Conservation (phyloP, 2,797 vertebrate genomes). For the Labeo calbasu region DNA sequence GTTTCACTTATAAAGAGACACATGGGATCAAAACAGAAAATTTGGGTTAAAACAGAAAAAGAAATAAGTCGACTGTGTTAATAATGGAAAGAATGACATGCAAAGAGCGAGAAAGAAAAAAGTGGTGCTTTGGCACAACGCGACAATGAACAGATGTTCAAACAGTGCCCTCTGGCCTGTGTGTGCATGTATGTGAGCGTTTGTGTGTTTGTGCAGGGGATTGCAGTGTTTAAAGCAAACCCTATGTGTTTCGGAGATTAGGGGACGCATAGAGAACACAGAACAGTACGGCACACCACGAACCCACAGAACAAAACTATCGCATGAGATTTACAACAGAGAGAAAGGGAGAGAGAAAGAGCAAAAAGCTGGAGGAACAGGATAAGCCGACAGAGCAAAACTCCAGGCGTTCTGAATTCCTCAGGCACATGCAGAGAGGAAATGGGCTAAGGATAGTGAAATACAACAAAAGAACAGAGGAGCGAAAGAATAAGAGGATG, state of each 20-base stretch:
- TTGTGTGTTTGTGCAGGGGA: constrained; percentile 31
- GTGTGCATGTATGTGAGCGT: constrained; percentile 31
- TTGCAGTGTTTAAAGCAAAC: constrained; percentile 45
- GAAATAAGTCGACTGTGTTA: background rate
- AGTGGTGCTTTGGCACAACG: constrained; percentile 16
- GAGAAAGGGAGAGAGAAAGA: background rate
- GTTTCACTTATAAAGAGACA: background rate
- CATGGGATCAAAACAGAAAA: background rate
- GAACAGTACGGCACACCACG: background rate
- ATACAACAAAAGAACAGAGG: constrained; percentile 36
- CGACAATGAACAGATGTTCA: constrained; percentile 70
- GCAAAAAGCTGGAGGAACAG: constrained; percentile 8
- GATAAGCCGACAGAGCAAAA: constrained; percentile 21
- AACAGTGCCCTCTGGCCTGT: constrained; percentile 56
- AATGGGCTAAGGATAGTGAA: constrained; percentile 16
- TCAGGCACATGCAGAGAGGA: background rate
- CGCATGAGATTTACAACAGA: background rate
- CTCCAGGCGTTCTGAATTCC: constrained; percentile 25
- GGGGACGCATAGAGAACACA: background rate
- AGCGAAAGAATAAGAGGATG: constrained; percentile 21
- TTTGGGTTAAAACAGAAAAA: constrained; percentile 16
- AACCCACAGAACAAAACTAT: constrained; percentile 15
- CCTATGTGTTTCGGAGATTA: constrained; percentile 42
- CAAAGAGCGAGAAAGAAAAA: constrained; percentile 6
- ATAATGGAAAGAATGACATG: constrained; percentile 1